phyloP scores from a whole-genome alignment of 2,888 invertebrate species.

The Zygaena filipendulae region DNA sequence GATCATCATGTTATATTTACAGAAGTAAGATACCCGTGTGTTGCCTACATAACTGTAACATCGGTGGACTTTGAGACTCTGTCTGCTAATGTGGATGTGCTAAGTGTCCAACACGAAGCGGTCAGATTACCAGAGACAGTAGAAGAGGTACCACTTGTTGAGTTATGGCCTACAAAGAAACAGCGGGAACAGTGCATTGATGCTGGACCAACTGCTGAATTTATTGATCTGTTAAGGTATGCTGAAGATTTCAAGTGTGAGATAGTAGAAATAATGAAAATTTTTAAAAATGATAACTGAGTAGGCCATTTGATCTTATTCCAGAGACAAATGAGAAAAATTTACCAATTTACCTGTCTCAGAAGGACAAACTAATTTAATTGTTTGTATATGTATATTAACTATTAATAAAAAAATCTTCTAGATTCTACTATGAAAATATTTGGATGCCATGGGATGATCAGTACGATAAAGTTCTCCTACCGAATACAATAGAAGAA shows the following conservation, averaged over 20 bases:
- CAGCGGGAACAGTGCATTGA: constrained; percentile 70
- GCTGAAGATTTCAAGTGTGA: too few species aligned
- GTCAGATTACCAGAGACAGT: constrained; percentile 70
- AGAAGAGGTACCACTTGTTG: constrained; percentile 67
- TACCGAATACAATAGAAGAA: constrained; percentile 53
- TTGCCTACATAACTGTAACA: constrained; percentile 69
- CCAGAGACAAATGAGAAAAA: too few species aligned
- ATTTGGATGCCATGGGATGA: constrained; percentile 79
- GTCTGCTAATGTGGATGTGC: constrained; percentile 66
- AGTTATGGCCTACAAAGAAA: constrained; percentile 73
- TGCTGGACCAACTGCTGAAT: constrained; percentile 69
- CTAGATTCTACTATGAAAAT: constrained; percentile 72
- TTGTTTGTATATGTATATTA: too few species aligned
- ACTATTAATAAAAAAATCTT: constrained; percentile 5
- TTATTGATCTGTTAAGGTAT: constrained; percentile 70
- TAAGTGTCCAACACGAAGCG: constrained; percentile 73
- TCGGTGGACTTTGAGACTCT: constrained; percentile 65
- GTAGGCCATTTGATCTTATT: too few species aligned
- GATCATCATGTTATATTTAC: too few species aligned
- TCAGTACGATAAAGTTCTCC: constrained; percentile 68
- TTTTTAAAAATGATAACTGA: too few species aligned
- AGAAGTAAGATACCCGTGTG: constrained; percentile 73
- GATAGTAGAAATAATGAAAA: too few species aligned
- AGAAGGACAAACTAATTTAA: too few species aligned
- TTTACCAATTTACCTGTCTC: too few species aligned